phyloP scores from a whole-genome alignment of 2,888 invertebrate genomes.

The Hypena proboscidalis region DNA sequence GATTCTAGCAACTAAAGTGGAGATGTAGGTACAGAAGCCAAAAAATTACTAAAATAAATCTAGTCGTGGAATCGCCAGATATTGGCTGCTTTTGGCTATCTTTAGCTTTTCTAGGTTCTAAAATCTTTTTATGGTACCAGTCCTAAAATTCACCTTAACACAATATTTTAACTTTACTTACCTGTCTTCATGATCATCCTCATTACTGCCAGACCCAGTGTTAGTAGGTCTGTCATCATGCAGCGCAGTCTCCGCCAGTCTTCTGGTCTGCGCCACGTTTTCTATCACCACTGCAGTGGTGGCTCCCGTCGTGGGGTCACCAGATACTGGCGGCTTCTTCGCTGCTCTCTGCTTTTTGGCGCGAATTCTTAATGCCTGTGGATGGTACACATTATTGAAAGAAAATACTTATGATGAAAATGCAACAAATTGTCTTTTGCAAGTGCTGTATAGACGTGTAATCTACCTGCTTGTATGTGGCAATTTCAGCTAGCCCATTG shows the following conservation, averaged over 20 bases:
- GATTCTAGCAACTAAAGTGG: too few species aligned
- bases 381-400: background rate
- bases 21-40: too few species aligned
- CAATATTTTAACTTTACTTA: conserved; percentile 27
- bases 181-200: conserved; percentile 77
- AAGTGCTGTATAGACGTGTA: too few species aligned
- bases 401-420: background rate
- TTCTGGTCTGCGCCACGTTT: conserved; percentile 93
- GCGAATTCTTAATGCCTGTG: conserved; percentile 92
- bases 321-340: conserved; percentile 90
- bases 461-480: too few species aligned
- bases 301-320: conserved; percentile 89
- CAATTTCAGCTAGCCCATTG: too few species aligned
- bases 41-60: too few species aligned
- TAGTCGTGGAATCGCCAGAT: too few species aligned
- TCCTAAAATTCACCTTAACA: too few species aligned
- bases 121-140: too few species aligned
- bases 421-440: background rate
- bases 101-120: too few species aligned
- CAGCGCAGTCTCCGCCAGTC: conserved; percentile 92
- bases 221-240: conserved; percentile 94
- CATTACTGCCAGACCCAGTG: conserved; percentile 87
- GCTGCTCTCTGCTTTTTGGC: conserved; percentile 93
- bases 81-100: too few species aligned
- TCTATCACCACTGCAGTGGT: conserved; percentile 94